Base-by-base conservation (phyloP, 2,113 vertebrate genomes). In the Mesitornis unicolor region DNA sequence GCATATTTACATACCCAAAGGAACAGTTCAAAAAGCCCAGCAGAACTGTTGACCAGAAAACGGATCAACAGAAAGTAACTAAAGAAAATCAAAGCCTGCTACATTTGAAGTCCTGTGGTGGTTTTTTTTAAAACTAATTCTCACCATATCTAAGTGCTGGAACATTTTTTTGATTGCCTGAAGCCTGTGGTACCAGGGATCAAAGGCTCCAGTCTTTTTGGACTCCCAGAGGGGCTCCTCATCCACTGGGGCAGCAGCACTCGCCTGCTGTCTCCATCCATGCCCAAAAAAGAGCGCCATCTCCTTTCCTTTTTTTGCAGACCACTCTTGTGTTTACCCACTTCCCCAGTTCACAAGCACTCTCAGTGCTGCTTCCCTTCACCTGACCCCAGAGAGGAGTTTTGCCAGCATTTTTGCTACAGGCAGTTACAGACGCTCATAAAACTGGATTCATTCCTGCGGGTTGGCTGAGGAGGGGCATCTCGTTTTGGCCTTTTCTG, bases 241-340 rank as follows among this genome's bases (percentile, higher is more conserved):
- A 1, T 24, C 18, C 42, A 29, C 38, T 1, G 13, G n/a, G 20
- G 24, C 2, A 8, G 42, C 63, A 61, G n/a, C 2, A 16, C 33
- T 21, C 11, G 20, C 29, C 25, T 6, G 0, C 35, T 1, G 1
- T 31, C 33, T 16, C 35, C 4, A 1, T 12, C 38, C 1, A 1
- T 33, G 26, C 40, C 67, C n/a, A n/a, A n/a, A n/a, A 0, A 11
- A 6, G 26, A 60, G 15, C 4, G 6, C 9, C 53, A n/a, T 47
- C n/a, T 42, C 28, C 25, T 4, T 38, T 68, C 10, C 2, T 42
- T 35, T 48, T 65, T n/a, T 64, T 56, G 3, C 21, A 45, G 21
- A 38, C 33, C 25, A 42, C 19, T 31, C 35, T 9, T 82, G 10
- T 13, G 5, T 42, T 50, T 54, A 14, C 45, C 25, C 9, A 22